Percentiles rank a stretch among this genome's conserved stretches.
Conservation (phyloP, 2,797 vertebrate genomes). For the Leucoraja ocellata region DNA sequence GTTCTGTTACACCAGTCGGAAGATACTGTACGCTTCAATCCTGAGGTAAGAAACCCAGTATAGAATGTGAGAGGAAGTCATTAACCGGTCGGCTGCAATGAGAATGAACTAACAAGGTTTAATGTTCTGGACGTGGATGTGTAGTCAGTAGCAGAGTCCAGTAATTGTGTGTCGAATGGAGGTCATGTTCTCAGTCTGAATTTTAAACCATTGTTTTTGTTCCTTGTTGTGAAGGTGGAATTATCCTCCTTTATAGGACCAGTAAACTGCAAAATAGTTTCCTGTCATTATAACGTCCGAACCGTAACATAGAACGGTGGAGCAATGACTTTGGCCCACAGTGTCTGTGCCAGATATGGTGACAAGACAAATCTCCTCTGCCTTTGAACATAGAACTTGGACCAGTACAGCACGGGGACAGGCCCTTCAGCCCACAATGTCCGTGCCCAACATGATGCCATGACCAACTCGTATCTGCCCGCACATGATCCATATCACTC, state of each 20-base stretch:
- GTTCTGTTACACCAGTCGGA: slow-evolving; percentile 77
- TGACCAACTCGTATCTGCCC: too few relatives aligned
- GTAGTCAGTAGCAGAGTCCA: not conserved
- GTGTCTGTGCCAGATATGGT: too few relatives aligned
- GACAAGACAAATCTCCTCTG: too few relatives aligned
- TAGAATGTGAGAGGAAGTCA: not conserved
- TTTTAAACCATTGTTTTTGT: not conserved
- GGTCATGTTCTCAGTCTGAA: not conserved
- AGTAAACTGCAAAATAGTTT: not conserved
- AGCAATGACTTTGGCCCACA: too few relatives aligned
- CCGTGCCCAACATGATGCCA: too few relatives aligned
- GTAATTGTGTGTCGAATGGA: not conserved
- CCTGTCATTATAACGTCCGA: not conserved
- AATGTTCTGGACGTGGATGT: not conserved
- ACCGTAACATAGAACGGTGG: too few relatives aligned
- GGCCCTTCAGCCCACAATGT: too few relatives aligned
- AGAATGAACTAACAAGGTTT: not conserved
- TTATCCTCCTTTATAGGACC: not conserved
- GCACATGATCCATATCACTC: too few relatives aligned
- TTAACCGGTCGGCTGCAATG: not conserved
- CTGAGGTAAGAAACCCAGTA: slow-evolving; percentile 64
- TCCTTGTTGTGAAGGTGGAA: not conserved
- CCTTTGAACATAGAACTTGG: too few relatives aligned
- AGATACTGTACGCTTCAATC: slow-evolving; percentile 76
- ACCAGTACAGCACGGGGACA: too few relatives aligned